Evolutionary conservation across 2,888 invertebrate species (phyloP).

Genomic region (Cryptocheilus praepositus): DNA sequence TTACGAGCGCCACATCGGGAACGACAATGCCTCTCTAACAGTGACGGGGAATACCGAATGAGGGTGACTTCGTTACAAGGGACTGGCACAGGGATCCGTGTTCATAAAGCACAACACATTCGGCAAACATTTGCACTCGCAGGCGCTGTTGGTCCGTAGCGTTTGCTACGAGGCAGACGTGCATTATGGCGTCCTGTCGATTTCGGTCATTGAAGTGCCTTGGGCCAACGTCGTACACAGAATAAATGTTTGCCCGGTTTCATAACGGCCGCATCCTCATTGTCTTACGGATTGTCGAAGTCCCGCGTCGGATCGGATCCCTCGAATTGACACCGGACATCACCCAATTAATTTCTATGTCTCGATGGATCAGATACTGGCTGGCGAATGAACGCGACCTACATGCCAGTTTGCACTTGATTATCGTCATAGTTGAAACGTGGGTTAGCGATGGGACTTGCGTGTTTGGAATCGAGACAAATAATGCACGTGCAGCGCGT

Average conservation of each 20-base stretch:
- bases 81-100: constrained; percentile 20
- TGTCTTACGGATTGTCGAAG: constrained; percentile 17
- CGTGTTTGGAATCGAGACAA: too few species aligned
- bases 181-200: constrained; percentile 26
- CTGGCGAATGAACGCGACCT: too few species aligned
- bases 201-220: constrained; percentile 32
- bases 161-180: constrained; percentile 19
- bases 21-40: constrained; percentile 19
- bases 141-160: neutral
- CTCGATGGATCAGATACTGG: too few species aligned
- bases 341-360: too few species aligned
- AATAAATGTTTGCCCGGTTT: constrained; percentile 40
- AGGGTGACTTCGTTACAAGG: constrained; percentile 18
- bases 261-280: constrained; percentile 36
- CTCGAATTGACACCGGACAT: too few species aligned
- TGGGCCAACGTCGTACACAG: constrained; percentile 21
- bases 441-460: too few species aligned
- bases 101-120: constrained; percentile 40
- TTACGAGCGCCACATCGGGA: constrained; percentile 3
- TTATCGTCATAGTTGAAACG: too few species aligned
- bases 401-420: too few species aligned
- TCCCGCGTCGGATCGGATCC: too few species aligned
- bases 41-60: constrained; percentile 7
- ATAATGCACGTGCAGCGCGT: too few species aligned
- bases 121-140: constrained; percentile 37